Evolutionary conservation across 2,888 invertebrate species (phyloP), one percentile per base, ranked within the genome.

Genomic region (Drosophila yooni): DNA sequence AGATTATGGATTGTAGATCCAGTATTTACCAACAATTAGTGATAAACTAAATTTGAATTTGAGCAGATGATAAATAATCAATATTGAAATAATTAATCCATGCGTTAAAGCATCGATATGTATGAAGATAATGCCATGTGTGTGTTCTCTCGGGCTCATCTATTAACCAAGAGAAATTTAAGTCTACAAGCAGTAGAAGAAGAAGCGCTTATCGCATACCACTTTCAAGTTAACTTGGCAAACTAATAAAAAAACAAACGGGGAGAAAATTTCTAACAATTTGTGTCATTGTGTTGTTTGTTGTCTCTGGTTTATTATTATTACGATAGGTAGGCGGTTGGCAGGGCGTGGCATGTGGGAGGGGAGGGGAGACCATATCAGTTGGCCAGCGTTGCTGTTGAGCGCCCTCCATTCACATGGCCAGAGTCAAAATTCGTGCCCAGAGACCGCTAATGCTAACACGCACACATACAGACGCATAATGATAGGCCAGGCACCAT

Each of bases 401-500:
- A 3, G 50, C 38, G 8, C 7, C 13, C 29, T 11, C 21, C 11
- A 21, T 10, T 0, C 27, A 38, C 27, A 53, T 53, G 52, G 36
- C 18, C 27, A 7, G 2, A 36, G 25, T n/a, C 38, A 8, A 61
- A 53, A 53, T 40, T 10, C 53, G 33, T 13, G 53, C 61, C 53
- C n/a, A 27, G 25, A 33, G 40, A 6, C 40, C 25, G 61, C 53
- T n/a, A 31, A n/a, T 52, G 53, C 18, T 48, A 48, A 64, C 65
- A 64, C 64, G 53, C 53, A 43, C 52, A n/a, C 46, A 46, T 27
- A 10, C 38, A 43, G 25, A 56, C 15, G 31, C 34, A 43, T 53
- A 59, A 50, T 70, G 52, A 69, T 70, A 62, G 60, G 27, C 67
- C 57, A 43, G 36, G 56, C 63, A 40, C 56, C 63, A 64, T 71